Evolutionary conservation across 1,140 invertebrate genomes (phyloP), one percentile per base, ranked within the genome.

Genomic region (Nymphalis io): DNA sequence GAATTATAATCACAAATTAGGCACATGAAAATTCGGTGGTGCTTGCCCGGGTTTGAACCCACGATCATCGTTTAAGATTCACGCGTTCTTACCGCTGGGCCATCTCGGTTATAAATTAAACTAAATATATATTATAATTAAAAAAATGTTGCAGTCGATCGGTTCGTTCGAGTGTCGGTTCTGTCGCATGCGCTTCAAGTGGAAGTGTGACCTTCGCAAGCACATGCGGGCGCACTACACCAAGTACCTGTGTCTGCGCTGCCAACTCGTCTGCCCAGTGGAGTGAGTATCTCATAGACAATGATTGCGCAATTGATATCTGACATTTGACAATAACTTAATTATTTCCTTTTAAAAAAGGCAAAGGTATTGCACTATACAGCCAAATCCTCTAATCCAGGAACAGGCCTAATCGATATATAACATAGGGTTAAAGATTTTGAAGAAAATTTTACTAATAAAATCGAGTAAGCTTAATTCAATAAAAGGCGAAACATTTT

Each of bases 221-320:
- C 89, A 91, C 46, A 77, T 87, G 42, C 53, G 72, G 2, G 72
- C 83, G 18, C 88, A 91, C 27, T 89, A 82, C 62, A 72, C 64
- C 0, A 82, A 77, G 23, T 89, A 79, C 40, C 66, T 85, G 42
- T 90, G 88, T 61, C 62, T 81, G 8, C 55, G 83, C 5, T 90
- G 88, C 58, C 46, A 76, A 12, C 66, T 84, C 0, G 59, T 85
- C 0, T 90, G 81, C 44, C 70, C 74, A 8, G 64, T 84, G 2
- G 84, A 90, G 88, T 90, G 23, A 88, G 88, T 68, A 16, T 42
- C 0, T 8, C 27, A 33, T 33, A 33, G 27, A 33, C 27, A 33
- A 33, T 33, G 27, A 27, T 3, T n/a, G n/a, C n/a, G n/a, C n/a
- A n/a, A 3, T 27, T 27, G 23, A 27, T 3, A 27, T 3, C 40